Base-by-base conservation (phyloP, 2,797 vertebrate genomes). In the Podargus strigoides region DNA sequence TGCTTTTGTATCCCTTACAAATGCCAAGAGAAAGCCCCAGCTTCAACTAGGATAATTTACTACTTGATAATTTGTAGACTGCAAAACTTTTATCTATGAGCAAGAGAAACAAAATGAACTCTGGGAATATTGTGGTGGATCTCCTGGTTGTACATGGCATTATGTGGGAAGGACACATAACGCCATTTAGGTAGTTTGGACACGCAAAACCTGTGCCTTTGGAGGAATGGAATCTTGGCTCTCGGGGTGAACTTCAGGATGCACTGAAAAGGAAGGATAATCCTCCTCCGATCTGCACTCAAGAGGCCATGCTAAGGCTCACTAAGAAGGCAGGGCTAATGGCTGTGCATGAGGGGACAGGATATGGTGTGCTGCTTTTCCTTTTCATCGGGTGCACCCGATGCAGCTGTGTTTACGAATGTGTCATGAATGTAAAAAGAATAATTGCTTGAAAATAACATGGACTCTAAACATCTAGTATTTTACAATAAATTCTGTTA, bases 401-500 rank as follows among this genome's bases (percentile, higher is more conserved):
- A 93, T n/a, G 90, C 98, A 98, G 98, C 98, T 98, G 98, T 96
- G 97, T 96, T 96, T 96, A 97, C 96, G 89, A 94, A 96, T 97
- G 97, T 97, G 96, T 96, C 97, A 97, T 78, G 96, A 97, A 96
- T 96, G 94, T 97, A 97, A n/a, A n/a, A n/a, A 95, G 97, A 98
- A 91, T 94, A 98, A 97, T 97, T 95, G 95, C 97, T 96, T 96
- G 97, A 95, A 98, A 97, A 97, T 97, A 96, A 97, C 88, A 95
- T 55, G 58, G 94, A 94, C 97, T 98, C 98, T 98, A 99, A 99
- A 99, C 98, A 99, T 98, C 98, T 98, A 98, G 97, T 84, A 95
- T 97, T 96, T 94, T 92, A 99, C 99, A 99, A 99, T 98, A 97
- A 97, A 98, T 96, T 98, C 99, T 98, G 98, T 99, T 98, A 99